Conservation (phyloP, 2,113 vertebrate genomes). For the Electrona antarctica region DNA sequence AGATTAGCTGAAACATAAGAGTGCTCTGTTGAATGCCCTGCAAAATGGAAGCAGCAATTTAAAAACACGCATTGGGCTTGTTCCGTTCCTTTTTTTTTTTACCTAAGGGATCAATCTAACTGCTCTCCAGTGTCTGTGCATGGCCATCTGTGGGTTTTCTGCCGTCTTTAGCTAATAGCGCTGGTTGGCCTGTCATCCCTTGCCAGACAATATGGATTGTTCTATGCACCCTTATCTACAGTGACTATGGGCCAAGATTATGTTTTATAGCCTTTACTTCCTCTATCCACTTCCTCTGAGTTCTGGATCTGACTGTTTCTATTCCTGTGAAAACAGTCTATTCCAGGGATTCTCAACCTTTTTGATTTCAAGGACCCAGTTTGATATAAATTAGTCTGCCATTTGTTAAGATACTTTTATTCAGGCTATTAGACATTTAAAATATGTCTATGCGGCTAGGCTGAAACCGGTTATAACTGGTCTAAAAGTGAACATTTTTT, state of each 20-base stretch:
- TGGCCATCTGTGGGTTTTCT: slow-evolving; percentile 1
- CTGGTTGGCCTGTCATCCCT: slow-evolving; percentile 3
- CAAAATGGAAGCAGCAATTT: slow-evolving; percentile 13
- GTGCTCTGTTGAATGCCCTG: slow-evolving; percentile 20
- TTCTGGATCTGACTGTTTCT: too few species aligned
- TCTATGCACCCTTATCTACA: slow-evolving; percentile 1
- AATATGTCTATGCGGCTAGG: too few species aligned
- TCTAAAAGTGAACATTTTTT: too few species aligned
- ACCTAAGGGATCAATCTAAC: background rate
- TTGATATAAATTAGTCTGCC: too few species aligned
- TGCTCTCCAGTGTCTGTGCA: background rate
- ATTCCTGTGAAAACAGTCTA: too few species aligned
- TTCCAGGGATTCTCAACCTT: too few species aligned
- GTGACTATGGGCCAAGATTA: slow-evolving; percentile 3
- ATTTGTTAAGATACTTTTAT: too few species aligned
- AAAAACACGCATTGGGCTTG: background rate
- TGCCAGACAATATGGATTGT: background rate
- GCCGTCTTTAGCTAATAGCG: background rate
- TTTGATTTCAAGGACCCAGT: too few species aligned
- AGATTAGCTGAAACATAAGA: slow-evolving; percentile 30
- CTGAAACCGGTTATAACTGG: too few species aligned
- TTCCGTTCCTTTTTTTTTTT: background rate
- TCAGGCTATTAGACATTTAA: too few species aligned
- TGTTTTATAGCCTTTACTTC: background rate
- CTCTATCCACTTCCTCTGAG: background rate